Base-by-base conservation (phyloP, 2,113 vertebrate species). In the Anseranas semipalmata region DNA sequence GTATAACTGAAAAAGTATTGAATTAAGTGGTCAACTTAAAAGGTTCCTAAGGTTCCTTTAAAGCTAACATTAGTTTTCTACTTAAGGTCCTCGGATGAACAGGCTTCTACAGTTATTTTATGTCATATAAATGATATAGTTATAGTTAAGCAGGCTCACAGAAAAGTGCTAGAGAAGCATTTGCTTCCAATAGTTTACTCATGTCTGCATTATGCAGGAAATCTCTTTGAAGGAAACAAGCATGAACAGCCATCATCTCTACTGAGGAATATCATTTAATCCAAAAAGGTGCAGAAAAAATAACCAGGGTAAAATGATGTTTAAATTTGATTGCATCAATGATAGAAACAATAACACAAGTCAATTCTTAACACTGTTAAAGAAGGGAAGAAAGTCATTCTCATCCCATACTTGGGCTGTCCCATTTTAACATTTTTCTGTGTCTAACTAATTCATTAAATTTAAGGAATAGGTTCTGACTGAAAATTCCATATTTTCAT, bases 401-500 rank as follows among this genome's bases (percentile, higher is more conserved):
- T 59, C 7, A 7, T 93, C 72, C 80, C 12, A 37, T 52, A 43
- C 39, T 56, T 75, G 33, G 16, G 15, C 53, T 41, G 39, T 41
- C 18, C 62, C 37, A 86, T 81, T 76, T 93, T 77, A 88, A 83
- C n/a, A 56, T 86, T 94, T 96, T 96, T 37, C 81, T 86, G 85
- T 55, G 24, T 86, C 56, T 82, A 96, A 94, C 93, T 90, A 93
- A 93, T 84, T 94, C 22, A 86, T 78, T 88, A 88, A 74, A 84
- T 68, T 80, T 86, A 94, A 95, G 79, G 39, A 89, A 75, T 67
- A 89, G 76, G 6, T 93, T 96, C 73, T 87, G 76, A 33, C 33
- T 72, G 52, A 72, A 94, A 94, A 27, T 75, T 82, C 58, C 32
- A 14, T 41, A 39, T 85, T 96, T 96, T 73, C 63, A 96, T 97